Evolutionary conservation across 2,888 invertebrate genomes (phyloP).

Genomic region (Cryptosula pallasiana): DNA sequence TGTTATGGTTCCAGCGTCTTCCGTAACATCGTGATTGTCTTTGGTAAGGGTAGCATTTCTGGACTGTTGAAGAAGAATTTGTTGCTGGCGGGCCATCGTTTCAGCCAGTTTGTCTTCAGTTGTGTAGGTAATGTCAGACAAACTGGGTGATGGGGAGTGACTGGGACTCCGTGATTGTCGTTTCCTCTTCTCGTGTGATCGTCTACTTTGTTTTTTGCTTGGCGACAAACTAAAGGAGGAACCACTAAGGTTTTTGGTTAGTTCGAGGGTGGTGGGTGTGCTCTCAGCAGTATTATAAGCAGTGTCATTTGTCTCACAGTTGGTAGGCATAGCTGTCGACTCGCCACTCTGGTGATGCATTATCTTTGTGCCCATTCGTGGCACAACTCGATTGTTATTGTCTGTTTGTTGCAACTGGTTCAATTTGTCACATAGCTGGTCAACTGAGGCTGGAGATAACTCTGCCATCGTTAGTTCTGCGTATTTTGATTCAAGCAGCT

Average conservation of each 20-base stretch:
- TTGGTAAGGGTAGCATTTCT: not conserved
- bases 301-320: conserved; percentile 31
- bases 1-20: not conserved
- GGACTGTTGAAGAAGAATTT: conserved; percentile 51
- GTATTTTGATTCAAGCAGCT: conserved; percentile 42
- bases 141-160: conserved; percentile 33
- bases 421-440: not conserved
- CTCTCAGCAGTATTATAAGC: conserved; percentile 73
- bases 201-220: conserved; percentile 25
- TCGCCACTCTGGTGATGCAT: conserved; percentile 3
- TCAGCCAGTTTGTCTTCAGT: conserved; percentile 66
- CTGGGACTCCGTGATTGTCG: not conserved
- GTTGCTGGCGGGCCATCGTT: conserved; percentile 66
- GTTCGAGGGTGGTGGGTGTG: conserved; percentile 28
- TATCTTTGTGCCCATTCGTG: conserved; percentile 21
- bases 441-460: not conserved
- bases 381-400: not conserved
- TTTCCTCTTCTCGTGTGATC: conserved; percentile 14
- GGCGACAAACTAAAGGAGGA: conserved; percentile 18
- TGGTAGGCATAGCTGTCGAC: not conserved
- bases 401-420: not conserved
- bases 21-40: not conserved
- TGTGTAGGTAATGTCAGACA: conserved; percentile 66
- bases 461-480: too few species aligned
- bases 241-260: not conserved